Evolutionary conservation across 2,888 invertebrate species (phyloP).

Genomic region (Drosophila atripex): DNA sequence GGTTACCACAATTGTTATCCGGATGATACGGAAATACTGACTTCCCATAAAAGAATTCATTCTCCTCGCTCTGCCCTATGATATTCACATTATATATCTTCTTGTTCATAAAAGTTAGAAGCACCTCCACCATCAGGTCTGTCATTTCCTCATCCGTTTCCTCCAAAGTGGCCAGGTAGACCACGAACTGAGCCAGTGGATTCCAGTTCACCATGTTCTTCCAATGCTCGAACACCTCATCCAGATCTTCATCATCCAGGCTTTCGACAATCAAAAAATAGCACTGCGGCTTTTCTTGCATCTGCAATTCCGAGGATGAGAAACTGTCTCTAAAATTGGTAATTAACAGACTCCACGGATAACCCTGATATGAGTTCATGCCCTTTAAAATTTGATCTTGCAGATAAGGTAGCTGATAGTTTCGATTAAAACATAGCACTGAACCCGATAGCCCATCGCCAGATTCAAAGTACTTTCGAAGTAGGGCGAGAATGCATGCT

Average conservation of each 20-base stretch:
- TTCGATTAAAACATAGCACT: slow-evolving; percentile 68
- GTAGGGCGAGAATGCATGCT: slow-evolving; percentile 65
- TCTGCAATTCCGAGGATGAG: neutral
- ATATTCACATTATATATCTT: slow-evolving; percentile 82
- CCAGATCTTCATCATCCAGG: slow-evolving; percentile 78
- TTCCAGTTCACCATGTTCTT: slow-evolving; percentile 81
- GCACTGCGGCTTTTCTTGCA: slow-evolving; percentile 81
- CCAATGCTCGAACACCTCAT: slow-evolving; percentile 77
- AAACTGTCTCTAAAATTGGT: slow-evolving; percentile 34
- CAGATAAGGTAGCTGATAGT: slow-evolving; percentile 39
- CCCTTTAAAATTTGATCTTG: slow-evolving; percentile 67
- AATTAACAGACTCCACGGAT: slow-evolving; percentile 71
- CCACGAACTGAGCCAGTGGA: slow-evolving; percentile 82
- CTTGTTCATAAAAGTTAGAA: slow-evolving; percentile 76
- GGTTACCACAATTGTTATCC: slow-evolving; percentile 80
- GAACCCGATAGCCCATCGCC: slow-evolving; percentile 75
- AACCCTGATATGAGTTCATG: slow-evolving; percentile 48
- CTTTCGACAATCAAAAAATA: slow-evolving; percentile 80
- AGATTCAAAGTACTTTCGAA: slow-evolving; percentile 78
- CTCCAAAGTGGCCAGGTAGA: slow-evolving; percentile 71
- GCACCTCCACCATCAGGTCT: slow-evolving; percentile 75
- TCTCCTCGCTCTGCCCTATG: slow-evolving; percentile 76
- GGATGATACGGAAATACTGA: slow-evolving; percentile 82
- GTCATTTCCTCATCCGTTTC: slow-evolving; percentile 80
- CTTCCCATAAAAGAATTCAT: slow-evolving; percentile 68